phyloP scores from a whole-genome alignment of 1,140 invertebrate genomes.

The Drosophila serrata region DNA sequence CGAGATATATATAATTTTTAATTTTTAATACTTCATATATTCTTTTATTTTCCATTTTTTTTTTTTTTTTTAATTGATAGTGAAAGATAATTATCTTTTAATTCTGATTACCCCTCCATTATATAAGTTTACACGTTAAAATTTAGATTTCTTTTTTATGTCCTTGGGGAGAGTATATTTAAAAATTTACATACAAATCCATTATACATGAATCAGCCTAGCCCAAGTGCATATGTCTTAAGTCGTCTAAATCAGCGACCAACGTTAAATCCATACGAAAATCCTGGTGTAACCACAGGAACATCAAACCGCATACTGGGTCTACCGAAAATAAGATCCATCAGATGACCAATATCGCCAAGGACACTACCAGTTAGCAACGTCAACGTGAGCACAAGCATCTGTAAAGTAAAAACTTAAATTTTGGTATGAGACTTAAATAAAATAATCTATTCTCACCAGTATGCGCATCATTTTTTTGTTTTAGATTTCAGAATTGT shows the following conservation, averaged over 20 bases:
- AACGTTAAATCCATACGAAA: background rate
- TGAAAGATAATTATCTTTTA: too few species aligned
- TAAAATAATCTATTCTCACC: slow-evolving; percentile 14
- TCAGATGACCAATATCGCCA: slow-evolving; percentile 10
- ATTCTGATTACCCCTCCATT: background rate
- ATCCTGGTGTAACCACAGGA: background rate
- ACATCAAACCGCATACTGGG: too few species aligned
- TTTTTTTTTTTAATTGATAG: too few species aligned
- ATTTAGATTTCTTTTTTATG: background rate
- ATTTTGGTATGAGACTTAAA: background rate
- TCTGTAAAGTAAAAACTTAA: slow-evolving; percentile 4
- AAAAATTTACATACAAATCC: background rate
- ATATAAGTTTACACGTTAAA: background rate
- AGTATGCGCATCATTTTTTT: slow-evolving; percentile 35
- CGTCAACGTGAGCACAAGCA: slow-evolving; percentile 27
- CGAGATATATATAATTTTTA: too few species aligned
- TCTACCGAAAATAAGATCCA: background rate
- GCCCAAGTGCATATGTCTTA: background rate
- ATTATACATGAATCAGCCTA: background rate
- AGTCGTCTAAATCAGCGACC: background rate
- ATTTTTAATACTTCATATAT: too few species aligned
- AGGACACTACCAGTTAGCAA: slow-evolving; percentile 23
- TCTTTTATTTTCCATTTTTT: too few species aligned
- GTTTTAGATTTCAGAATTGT: background rate
- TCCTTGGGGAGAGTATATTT: background rate